phyloP scores from a whole-genome alignment of 2,113 vertebrate species.

The Mustela lutreola region DNA sequence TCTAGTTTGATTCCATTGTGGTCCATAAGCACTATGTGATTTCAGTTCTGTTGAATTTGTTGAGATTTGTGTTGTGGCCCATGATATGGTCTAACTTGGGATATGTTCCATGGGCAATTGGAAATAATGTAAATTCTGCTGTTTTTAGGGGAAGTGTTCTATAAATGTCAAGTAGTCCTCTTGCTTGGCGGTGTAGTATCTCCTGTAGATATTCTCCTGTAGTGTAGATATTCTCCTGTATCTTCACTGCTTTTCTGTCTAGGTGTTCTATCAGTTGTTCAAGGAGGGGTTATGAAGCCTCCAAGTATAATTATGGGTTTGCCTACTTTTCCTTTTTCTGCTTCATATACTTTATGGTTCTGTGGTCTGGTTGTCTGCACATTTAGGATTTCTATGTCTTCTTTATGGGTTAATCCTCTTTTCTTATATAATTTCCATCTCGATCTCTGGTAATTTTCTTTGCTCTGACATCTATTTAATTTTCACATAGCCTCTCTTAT shows the following conservation, averaged over 20 bases:
- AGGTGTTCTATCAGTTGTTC: not conserved
- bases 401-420: not conserved
- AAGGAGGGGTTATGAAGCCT: not conserved
- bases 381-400: not conserved
- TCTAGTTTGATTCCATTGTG: not conserved
- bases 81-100: not conserved
- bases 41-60: not conserved
- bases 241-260: not conserved
- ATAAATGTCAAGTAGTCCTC: not conserved
- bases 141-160: not conserved
- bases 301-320: not conserved
- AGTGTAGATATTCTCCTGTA: not conserved
- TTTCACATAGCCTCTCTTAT: not conserved
- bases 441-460: not conserved
- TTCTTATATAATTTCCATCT: not conserved
- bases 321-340: not conserved
- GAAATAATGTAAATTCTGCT: not conserved
- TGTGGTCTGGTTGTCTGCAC: not conserved
- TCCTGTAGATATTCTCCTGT: not conserved
- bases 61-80: not conserved
- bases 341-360: not conserved
- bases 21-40: not conserved
- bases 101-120: not conserved
- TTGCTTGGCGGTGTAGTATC: not conserved
- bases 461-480: not conserved